These are phyloP conservation scores for Spodoptera littoralis DNA, from an alignment of 2,888 invertebrate genomes.

Conservation along the genomic window DNA sequence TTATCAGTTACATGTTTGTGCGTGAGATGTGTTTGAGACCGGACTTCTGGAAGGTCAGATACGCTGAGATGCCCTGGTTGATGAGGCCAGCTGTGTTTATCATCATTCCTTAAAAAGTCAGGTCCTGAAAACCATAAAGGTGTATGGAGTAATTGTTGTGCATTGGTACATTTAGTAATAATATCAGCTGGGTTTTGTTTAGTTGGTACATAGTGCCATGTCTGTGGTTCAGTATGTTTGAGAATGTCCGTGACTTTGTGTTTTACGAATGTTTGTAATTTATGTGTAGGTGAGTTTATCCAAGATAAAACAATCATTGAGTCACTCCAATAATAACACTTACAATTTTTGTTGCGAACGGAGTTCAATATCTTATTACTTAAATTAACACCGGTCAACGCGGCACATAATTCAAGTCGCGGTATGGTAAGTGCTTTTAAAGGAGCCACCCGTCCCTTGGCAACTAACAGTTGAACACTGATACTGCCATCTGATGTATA, in stretches of 20 bases:
- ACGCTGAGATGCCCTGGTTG: constrained; percentile 19
- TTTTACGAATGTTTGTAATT: constrained; percentile 8
- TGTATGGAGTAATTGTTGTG: constrained; percentile 5
- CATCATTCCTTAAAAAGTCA: constrained; percentile 12
- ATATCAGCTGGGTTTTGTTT: constrained; percentile 16
- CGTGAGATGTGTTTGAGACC: constrained; percentile 1
- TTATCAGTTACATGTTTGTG: neutral
- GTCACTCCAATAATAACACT: constrained; percentile 7
- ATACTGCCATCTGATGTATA: neutral
- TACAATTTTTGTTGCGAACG: constrained; percentile 3
- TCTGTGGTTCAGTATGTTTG: constrained; percentile 1
- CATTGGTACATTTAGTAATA: constrained; percentile 5
- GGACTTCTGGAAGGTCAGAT: constrained; percentile 9
- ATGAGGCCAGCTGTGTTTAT: constrained; percentile 8
- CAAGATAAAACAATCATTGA: constrained; percentile 6
- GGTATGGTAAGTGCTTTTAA: neutral
- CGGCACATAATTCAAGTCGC: constrained; percentile 4
- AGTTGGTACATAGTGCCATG: constrained; percentile 7
- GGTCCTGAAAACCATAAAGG: constrained; percentile 7
- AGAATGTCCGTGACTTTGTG: constrained; percentile 9
- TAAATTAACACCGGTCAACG: neutral
- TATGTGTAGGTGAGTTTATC: constrained; percentile 5
- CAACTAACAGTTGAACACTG: constrained; percentile 1
- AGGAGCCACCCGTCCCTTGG: constrained; percentile 3
- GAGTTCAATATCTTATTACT: neutral